phyloP scores from a whole-genome alignment of 1,140 invertebrate species.

The Oncopodura yosiiana region DNA sequence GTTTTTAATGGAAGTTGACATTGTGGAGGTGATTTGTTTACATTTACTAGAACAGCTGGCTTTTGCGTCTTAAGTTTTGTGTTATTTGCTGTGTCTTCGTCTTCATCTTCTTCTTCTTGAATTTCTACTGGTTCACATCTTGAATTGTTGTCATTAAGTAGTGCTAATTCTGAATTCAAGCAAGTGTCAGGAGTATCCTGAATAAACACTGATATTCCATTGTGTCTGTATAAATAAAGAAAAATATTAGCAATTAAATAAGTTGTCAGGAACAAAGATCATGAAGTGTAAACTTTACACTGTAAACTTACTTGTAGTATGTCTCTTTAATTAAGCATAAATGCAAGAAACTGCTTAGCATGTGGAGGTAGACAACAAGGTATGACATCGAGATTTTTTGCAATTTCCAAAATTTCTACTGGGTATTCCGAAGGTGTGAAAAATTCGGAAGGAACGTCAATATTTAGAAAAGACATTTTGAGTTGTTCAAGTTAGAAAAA shows the following conservation, averaged over 20 bases:
- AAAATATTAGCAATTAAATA: not conserved
- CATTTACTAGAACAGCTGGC: not conserved
- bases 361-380: slow-evolving; percentile 30
- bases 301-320: slow-evolving; percentile 23
- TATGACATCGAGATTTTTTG: slow-evolving; percentile 29
- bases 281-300: not conserved
- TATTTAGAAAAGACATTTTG: slow-evolving; percentile 47
- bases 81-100: not conserved
- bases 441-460: slow-evolving; percentile 55
- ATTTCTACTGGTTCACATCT: not conserved
- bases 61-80: not conserved
- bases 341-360: slow-evolving; percentile 34
- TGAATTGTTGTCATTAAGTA: too few relatives aligned
- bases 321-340: slow-evolving; percentile 34
- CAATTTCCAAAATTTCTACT: slow-evolving; percentile 39
- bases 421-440: slow-evolving; percentile 67
- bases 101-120: not conserved
- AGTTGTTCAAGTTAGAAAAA: not conserved
- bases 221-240: slow-evolving; percentile 6
- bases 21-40: slow-evolving; percentile 2
- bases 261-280: not conserved
- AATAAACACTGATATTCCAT: slow-evolving; percentile 33
- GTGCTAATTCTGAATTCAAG: too few relatives aligned
- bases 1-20: slow-evolving; percentile 26
- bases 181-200: slow-evolving; percentile 21